Evolutionary conservation across 2,113 vertebrate species (phyloP).

Genomic region (Alaudala cheleensis): DNA sequence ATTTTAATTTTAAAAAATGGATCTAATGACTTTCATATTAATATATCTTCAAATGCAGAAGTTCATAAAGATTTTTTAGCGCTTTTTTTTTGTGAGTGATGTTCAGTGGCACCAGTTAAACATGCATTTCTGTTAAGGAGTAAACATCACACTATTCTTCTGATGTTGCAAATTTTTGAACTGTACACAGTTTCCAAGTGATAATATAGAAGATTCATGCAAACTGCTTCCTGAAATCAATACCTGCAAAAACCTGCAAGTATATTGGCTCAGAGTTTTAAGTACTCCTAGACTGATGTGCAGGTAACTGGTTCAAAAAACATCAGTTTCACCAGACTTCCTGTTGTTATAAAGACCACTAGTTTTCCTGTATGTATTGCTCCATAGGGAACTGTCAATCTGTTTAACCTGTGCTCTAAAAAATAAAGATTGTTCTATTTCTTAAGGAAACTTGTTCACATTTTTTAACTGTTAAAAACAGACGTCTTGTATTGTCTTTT

Average conservation of each 20-base stretch:
- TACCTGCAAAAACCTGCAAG: not conserved
- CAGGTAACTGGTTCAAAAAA: conserved; percentile 69
- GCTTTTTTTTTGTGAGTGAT: conserved; percentile 8
- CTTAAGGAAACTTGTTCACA: conserved; percentile 73
- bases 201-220: not conserved
- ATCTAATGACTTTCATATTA: conserved; percentile 34
- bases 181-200: not conserved
- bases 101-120: conserved; percentile 58
- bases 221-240: not conserved
- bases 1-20: conserved; percentile 3
- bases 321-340: conserved; percentile 29
- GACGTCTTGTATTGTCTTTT: not conserved
- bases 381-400: conserved; percentile 67
- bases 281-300: not conserved
- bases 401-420: conserved; percentile 71
- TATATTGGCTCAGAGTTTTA: not conserved
- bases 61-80: conserved; percentile 24
- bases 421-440: conserved; percentile 80
- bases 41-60: conserved; percentile 52
- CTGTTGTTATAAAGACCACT: conserved; percentile 71
- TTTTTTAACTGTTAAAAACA: conserved; percentile 60
- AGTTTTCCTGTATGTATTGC: conserved; percentile 66
- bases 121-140: not conserved
- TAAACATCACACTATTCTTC: not conserved
- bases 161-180: not conserved